These are phyloP conservation scores for Dryadula phaetusa DNA, from an alignment of 2,888 invertebrate species.

Conservation along the genomic window DNA sequence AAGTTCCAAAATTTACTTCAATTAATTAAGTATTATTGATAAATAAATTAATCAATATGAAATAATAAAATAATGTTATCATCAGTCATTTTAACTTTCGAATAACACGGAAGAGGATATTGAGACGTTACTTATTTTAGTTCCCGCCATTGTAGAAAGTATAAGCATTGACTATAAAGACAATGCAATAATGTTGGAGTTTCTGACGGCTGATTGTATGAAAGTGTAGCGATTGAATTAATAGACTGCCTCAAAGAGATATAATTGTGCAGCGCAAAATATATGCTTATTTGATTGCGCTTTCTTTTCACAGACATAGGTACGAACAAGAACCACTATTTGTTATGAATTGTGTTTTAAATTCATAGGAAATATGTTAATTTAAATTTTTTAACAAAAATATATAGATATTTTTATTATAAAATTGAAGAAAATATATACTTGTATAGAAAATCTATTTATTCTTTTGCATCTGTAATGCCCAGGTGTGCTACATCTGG, in stretches of 20 bases:
- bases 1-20: not conserved
- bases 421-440: too few species aligned
- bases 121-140: conserved; percentile 25
- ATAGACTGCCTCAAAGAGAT: conserved; percentile 30
- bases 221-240: conserved; percentile 38
- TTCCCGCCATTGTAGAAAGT: conserved; percentile 40
- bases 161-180: conserved; percentile 32
- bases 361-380: not conserved
- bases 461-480: conserved; percentile 7
- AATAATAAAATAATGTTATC: not conserved
- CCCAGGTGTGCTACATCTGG: conserved; percentile 51
- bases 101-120: conserved; percentile 34
- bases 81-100: conserved; percentile 31
- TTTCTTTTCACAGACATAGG: conserved; percentile 33
- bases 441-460: not conserved
- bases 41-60: not conserved
- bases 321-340: not conserved
- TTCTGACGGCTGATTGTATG: conserved; percentile 33
- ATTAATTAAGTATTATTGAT: not conserved
- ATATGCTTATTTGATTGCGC: conserved; percentile 29
- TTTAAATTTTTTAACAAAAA: too few species aligned
- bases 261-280: conserved; percentile 37
- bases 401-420: too few species aligned
- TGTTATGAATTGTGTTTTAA: not conserved
- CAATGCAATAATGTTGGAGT: conserved; percentile 36